Percentiles rank a stretch among this genome's conserved stretches.
Evolutionary conservation across 2,888 invertebrate genomes (phyloP).

Genomic region (Apoda limacodes): DNA sequence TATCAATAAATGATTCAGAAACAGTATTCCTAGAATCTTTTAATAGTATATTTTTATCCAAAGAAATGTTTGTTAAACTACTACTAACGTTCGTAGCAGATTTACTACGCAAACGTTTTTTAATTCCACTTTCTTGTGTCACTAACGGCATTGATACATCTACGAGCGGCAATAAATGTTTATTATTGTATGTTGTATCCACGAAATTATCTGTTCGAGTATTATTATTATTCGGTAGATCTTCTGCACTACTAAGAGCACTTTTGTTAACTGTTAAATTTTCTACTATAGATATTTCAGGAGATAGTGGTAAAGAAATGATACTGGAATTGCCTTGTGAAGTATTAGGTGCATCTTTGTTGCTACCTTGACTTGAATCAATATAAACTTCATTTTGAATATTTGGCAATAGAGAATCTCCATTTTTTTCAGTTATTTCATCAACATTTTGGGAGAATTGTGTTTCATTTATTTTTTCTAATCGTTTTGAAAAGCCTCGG

Average conservation of each 20-base stretch:
- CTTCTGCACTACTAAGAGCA: constrained; percentile 22
- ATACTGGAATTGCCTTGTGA: constrained; percentile 36
- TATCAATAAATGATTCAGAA: constrained; percentile 34
- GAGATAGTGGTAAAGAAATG: constrained; percentile 45
- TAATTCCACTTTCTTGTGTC: constrained; percentile 38
- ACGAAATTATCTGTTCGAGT: constrained; percentile 20
- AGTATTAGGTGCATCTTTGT: constrained; percentile 6
- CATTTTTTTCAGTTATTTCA: constrained; percentile 1
- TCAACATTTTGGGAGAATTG: constrained; percentile 10
- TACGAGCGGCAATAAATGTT: constrained; percentile 32
- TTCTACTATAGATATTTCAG: constrained; percentile 55
- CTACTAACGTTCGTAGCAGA: too few species aligned
- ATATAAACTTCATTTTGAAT: not conserved
- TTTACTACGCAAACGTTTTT: too few species aligned
- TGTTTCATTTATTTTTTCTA: constrained; percentile 38
- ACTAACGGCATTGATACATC: constrained; percentile 46
- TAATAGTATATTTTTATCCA: constrained; percentile 14
- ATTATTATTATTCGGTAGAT: constrained; percentile 32
- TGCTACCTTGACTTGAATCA: constrained; percentile 5
- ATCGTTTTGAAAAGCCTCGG: constrained; percentile 17
- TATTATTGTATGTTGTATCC: constrained; percentile 24
- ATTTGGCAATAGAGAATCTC: constrained; percentile 1
- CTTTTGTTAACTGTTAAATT: constrained; percentile 43
- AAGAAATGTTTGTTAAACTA: too few species aligned
- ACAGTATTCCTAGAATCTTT: constrained; percentile 18